Evolutionary conservation across 2,888 invertebrate genomes (phyloP).

Genomic region (Cataglyphis cursor): DNA sequence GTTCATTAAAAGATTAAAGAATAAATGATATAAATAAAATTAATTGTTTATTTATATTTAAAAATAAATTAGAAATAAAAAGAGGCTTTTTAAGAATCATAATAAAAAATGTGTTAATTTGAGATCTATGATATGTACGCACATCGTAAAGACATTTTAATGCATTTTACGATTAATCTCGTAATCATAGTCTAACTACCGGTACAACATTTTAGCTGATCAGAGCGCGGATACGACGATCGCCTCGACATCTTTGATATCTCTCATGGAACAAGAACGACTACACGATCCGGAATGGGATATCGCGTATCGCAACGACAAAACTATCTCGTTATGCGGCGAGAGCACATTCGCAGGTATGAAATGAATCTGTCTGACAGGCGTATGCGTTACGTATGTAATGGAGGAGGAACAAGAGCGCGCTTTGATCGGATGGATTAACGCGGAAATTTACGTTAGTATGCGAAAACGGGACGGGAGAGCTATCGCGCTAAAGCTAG

Average conservation of each 20-base stretch:
- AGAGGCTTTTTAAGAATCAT: not conserved
- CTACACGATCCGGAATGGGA: conserved; percentile 16
- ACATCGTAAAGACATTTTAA: not conserved
- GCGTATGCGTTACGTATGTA: conserved; percentile 53
- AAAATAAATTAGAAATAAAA: not conserved
- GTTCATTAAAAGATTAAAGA: not conserved
- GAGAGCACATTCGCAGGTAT: conserved; percentile 56
- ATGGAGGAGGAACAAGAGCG: not conserved
- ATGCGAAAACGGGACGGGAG: conserved; percentile 50
- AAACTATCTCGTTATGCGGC: conserved; percentile 39
- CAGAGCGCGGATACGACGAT: not conserved
- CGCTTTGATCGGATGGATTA: conserved; percentile 66
- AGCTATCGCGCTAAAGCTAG: conserved; percentile 19
- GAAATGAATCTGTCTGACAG: conserved; percentile 51
- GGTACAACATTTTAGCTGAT: not conserved
- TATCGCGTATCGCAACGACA: conserved; percentile 47
- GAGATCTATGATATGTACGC: not conserved
- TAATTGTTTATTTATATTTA: not conserved
- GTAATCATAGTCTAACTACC: not conserved
- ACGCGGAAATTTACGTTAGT: conserved; percentile 69
- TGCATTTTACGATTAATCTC: not conserved
- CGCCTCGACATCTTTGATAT: conserved; percentile 1
- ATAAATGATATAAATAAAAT: not conserved
- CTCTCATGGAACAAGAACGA: conserved; percentile 4
- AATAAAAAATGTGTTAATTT: not conserved